phyloP scores from a whole-genome alignment of 2,113 vertebrate genomes.

The Recurvirostra avosetta region DNA sequence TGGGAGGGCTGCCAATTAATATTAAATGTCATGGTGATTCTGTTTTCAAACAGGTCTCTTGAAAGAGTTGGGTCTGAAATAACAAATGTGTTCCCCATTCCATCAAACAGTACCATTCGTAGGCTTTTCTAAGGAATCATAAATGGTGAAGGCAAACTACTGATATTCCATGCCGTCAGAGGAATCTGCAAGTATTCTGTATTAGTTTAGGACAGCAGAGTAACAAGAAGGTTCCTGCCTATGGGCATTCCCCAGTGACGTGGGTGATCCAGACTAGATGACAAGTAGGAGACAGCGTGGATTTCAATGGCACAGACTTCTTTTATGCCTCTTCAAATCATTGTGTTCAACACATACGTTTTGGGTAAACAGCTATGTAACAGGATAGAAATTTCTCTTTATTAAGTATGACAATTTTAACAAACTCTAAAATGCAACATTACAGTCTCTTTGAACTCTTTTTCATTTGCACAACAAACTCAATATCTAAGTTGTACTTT shows the following conservation, averaged over 20 bases:
- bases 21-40: background rate
- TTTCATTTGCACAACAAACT: background rate
- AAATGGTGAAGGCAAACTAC: background rate
- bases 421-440: background rate
- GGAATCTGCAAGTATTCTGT: background rate
- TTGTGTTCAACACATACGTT: rapidly evolving
- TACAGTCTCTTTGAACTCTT: background rate
- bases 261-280: background rate
- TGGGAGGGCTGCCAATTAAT: background rate
- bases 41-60: background rate
- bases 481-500: background rate
- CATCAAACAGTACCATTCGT: background rate
- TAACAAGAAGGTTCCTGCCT: background rate
- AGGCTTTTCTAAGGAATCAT: background rate
- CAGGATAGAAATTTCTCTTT: background rate
- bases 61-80: background rate
- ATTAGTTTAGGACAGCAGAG: background rate
- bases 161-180: background rate
- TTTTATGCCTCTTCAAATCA: background rate
- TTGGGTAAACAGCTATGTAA: background rate
- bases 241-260: background rate
- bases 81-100: rapidly evolving
- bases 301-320: background rate
- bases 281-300: rapidly evolving
- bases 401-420: background rate